Evolutionary conservation across 2,888 invertebrate genomes (phyloP).

Genomic region (Xestoiulus laeticollis): DNA sequence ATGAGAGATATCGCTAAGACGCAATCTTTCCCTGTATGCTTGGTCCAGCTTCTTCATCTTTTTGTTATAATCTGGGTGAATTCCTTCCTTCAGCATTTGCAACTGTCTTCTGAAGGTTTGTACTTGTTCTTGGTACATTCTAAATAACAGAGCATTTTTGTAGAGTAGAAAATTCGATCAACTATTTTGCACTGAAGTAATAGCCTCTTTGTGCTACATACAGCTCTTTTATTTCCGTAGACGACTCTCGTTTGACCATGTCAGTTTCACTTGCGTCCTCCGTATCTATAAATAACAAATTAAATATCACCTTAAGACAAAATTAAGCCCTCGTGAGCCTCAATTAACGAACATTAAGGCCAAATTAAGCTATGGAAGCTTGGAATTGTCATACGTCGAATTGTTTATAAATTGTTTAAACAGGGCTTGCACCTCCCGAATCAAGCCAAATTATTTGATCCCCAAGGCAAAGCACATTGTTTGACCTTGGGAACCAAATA

Average conservation of each 20-base stretch:
- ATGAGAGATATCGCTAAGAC: conserved; percentile 64
- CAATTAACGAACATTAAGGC: no score
- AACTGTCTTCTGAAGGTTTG: conserved; percentile 87
- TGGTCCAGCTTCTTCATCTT: conserved; percentile 83
- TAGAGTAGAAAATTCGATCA: no score
- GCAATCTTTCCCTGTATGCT: conserved; percentile 78
- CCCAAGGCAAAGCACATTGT: no score
- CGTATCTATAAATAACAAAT: conserved; percentile 80
- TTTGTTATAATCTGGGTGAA: conserved; percentile 85
- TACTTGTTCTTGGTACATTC: conserved; percentile 84
- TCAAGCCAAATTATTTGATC: no score
- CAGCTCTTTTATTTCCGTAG: conserved; percentile 88
- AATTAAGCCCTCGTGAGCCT: no score
- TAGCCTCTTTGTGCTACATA: conserved; percentile 66
- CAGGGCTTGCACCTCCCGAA: no score
- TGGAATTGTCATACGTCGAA: no score
- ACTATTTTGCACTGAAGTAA: no score
- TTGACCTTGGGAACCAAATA: no score
- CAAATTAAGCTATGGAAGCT: no score
- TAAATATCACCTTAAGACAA: no score
- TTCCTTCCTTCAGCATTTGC: conserved; percentile 85
- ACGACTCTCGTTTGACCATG: conserved; percentile 80
- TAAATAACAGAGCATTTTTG: conserved; percentile 64
- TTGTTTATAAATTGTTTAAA: no score
- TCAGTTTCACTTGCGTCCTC: conserved; percentile 98